phyloP scores from a whole-genome alignment of 2,797 vertebrate species.

The Mormyrops boulengeri region DNA sequence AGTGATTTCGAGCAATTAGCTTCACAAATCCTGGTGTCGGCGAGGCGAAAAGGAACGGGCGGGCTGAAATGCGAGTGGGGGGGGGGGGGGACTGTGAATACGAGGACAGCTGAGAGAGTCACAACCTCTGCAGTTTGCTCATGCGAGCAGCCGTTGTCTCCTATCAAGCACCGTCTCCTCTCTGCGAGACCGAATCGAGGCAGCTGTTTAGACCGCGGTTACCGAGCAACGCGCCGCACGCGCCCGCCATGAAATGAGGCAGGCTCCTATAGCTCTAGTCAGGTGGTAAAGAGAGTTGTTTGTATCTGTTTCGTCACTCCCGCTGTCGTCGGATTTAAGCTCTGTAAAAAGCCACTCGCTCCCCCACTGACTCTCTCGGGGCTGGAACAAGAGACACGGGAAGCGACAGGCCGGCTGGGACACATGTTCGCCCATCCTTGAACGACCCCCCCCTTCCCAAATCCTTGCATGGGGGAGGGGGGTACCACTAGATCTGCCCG shows the following conservation, averaged over 20 bases:
- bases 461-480: slow-evolving; percentile 23
- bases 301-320: slow-evolving; percentile 4
- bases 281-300: slow-evolving; percentile 9
- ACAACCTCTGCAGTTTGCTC: background rate
- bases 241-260: background rate
- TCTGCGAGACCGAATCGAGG: background rate
- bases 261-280: slow-evolving; percentile 11
- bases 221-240: background rate
- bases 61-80: background rate
- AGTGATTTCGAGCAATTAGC: background rate
- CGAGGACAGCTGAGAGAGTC: background rate
- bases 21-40: background rate
- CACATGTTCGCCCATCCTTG: slow-evolving; percentile 18
- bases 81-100: background rate
- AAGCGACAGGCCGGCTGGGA: slow-evolving; percentile 40
- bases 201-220: slow-evolving; percentile 14
- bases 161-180: background rate
- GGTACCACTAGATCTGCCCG: slow-evolving; percentile 60
- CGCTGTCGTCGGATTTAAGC: slow-evolving; percentile 9
- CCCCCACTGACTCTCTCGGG: slow-evolving; percentile 13
- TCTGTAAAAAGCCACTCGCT: background rate
- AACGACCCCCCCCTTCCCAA: background rate
- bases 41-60: background rate
- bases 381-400: slow-evolving; percentile 26
- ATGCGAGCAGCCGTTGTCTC: background rate